phyloP scores from a whole-genome alignment of 2,113 vertebrate genomes.

The Equus przewalskii region DNA sequence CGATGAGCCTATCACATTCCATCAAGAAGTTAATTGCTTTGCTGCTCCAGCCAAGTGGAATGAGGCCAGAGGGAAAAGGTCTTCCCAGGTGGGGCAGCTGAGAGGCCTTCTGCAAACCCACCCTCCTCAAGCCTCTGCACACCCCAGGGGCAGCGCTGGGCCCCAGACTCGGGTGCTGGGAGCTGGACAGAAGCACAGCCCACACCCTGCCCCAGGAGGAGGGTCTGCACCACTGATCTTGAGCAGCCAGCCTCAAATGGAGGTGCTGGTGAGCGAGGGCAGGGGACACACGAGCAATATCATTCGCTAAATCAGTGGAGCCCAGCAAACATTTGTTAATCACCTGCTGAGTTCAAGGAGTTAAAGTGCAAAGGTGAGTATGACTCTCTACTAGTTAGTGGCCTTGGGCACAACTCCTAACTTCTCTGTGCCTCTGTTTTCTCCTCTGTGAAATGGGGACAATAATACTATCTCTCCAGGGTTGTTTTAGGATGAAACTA shows the following conservation, averaged over 20 bases:
- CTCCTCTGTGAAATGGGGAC: not conserved
- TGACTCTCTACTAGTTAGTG: not conserved
- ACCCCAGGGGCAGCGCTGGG: accelerated
- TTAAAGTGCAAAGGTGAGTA: not conserved
- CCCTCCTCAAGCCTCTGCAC: not conserved
- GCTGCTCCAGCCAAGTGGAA: not conserved
- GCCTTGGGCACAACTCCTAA: accelerated
- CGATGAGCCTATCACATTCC: not conserved
- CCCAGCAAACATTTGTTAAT: not conserved
- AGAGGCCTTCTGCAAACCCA: not conserved
- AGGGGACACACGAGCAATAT: accelerated
- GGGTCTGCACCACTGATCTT: not conserved
- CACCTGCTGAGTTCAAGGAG: not conserved
- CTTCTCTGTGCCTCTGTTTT: not conserved
- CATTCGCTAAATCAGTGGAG: not conserved
- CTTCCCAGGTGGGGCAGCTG: not conserved
- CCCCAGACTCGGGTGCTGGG: not conserved
- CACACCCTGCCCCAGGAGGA: not conserved
- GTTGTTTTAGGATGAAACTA: not conserved
- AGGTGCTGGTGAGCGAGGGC: accelerated
- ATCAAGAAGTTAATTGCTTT: not conserved
- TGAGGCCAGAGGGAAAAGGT: not conserved
- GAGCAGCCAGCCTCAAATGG: too few relatives aligned
- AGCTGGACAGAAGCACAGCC: not conserved
- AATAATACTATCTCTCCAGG: not conserved